Percentiles rank a stretch among this genome's conserved stretches.
phyloP scores from a whole-genome alignment of 2,797 vertebrate genomes.

The Furcifer pardalis region DNA sequence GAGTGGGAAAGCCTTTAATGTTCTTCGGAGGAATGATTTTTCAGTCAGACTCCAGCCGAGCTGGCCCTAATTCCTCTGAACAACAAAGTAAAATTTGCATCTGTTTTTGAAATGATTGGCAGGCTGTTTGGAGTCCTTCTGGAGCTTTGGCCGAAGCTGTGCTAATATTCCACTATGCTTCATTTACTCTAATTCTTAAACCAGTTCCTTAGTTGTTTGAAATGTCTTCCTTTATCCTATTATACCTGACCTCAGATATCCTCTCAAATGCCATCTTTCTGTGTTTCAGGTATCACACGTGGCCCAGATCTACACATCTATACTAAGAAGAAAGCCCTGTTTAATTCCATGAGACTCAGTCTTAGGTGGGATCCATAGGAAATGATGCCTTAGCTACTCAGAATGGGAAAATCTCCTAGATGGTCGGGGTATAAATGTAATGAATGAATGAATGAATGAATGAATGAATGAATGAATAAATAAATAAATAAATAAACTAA shows the following conservation, averaged over 20 bases:
- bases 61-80: constrained; percentile 60
- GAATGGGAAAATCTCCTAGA: too few species aligned
- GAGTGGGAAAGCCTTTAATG: constrained; percentile 28
- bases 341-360: background rate
- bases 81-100: constrained; percentile 64
- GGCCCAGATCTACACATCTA: background rate
- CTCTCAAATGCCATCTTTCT: constrained; percentile 74
- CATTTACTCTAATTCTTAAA: constrained; percentile 75
- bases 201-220: constrained; percentile 74
- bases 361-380: too few species aligned
- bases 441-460: too few species aligned
- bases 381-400: too few species aligned
- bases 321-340: background rate
- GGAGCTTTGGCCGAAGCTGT: constrained; percentile 70
- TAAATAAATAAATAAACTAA: too few species aligned
- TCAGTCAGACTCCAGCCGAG: constrained; percentile 40
- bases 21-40: constrained; percentile 66
- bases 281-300: constrained; percentile 76
- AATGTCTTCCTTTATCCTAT: constrained; percentile 74
- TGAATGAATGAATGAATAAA: too few species aligned
- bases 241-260: constrained; percentile 84
- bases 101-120: constrained; percentile 65
- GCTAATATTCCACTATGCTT: constrained; percentile 74
- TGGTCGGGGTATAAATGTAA: too few species aligned
- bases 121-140: constrained; percentile 64